Evolutionary conservation across 2,113 vertebrate species (phyloP), one percentile per base, ranked within the genome.

Genomic region (Stegastes partitus): DNA sequence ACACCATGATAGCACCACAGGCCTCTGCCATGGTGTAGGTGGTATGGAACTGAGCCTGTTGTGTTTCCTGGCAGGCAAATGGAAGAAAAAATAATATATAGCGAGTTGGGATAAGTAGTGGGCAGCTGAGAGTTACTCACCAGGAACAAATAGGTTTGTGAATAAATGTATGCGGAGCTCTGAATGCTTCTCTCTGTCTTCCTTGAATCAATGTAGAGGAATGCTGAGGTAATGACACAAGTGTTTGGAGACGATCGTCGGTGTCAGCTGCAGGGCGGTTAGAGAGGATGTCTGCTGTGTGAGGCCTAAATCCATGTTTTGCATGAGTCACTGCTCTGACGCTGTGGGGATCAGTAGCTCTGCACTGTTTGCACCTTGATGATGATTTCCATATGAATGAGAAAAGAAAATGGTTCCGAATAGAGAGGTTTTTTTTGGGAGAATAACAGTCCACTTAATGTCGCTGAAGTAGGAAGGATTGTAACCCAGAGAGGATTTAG

Each of bases 401-500:
- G 16, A 63, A 23, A 50, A 11, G 0, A 21, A 25, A 14, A 15
- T 18, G 34, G 2, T 21, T 57, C 42, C 8, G 34, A 25, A 28
- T 22, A 28, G 44, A n/a, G 49, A 31, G 51, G n/a, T 56, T 15
- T 22, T 82, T 65, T 50, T n/a, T n/a, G n/a, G n/a, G 37, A 64
- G 64, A 28, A 22, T 31, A 45, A 9, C 23, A 74, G 16, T 61
- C 19, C n/a, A 6, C 56, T 79, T 61, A 10, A 31, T 50, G 68
- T 37, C 18, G 45, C n/a, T 34, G 28, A 67, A 74, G 69, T 56
- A 34, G 51, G 28, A 55, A 56, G 44, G 66, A 25, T 74, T 63
- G 53, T 15, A 66, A 57, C 71, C 72, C 67, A 10, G 22, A 42
- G 72, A 64, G 75, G 73, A 80, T 74, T 87, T 59, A 71, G 80